Evolutionary conservation across 2,888 invertebrate genomes (phyloP).

Genomic region (Ypsolopha sequella): DNA sequence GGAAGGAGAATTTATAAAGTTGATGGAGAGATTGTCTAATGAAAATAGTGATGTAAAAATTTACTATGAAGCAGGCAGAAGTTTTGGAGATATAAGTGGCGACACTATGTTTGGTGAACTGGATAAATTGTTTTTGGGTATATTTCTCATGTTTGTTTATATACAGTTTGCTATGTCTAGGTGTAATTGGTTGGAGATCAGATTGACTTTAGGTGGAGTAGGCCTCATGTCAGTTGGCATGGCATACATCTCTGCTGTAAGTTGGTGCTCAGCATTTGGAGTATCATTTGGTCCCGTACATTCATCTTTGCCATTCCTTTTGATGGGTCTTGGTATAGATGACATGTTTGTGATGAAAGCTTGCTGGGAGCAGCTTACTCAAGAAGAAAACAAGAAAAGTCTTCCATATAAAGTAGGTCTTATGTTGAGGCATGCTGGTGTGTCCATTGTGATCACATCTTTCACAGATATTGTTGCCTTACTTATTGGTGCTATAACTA

Average conservation of each 20-base stretch:
- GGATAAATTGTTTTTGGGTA: slow-evolving; percentile 76
- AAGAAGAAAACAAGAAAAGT: slow-evolving; percentile 60
- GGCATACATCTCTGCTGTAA: slow-evolving; percentile 78
- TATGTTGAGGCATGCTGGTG: slow-evolving; percentile 84
- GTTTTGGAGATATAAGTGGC: slow-evolving; percentile 82
- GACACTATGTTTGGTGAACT: slow-evolving; percentile 80
- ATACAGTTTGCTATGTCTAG: slow-evolving; percentile 80
- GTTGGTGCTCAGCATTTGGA: slow-evolving; percentile 78
- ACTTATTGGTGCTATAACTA: slow-evolving; percentile 82
- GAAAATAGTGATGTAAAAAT: slow-evolving; percentile 44
- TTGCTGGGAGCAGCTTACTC: slow-evolving; percentile 77
- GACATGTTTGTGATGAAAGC: slow-evolving; percentile 90
- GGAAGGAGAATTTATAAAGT: slow-evolving; percentile 70
- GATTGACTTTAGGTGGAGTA: slow-evolving; percentile 74
- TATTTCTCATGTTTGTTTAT: slow-evolving; percentile 79
- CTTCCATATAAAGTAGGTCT: slow-evolving; percentile 76
- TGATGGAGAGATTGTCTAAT: slow-evolving; percentile 40
- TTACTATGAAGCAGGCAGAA: slow-evolving; percentile 73
- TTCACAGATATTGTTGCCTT: slow-evolving; percentile 86
- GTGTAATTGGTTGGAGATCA: slow-evolving; percentile 80
- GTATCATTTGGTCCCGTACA: slow-evolving; percentile 86
- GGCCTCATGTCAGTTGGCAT: slow-evolving; percentile 80
- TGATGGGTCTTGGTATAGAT: slow-evolving; percentile 86
- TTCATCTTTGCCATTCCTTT: slow-evolving; percentile 82
- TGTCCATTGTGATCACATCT: slow-evolving; percentile 87